Evolutionary conservation across 2,888 invertebrate species (phyloP).

Genomic region (Elysia crispata): DNA sequence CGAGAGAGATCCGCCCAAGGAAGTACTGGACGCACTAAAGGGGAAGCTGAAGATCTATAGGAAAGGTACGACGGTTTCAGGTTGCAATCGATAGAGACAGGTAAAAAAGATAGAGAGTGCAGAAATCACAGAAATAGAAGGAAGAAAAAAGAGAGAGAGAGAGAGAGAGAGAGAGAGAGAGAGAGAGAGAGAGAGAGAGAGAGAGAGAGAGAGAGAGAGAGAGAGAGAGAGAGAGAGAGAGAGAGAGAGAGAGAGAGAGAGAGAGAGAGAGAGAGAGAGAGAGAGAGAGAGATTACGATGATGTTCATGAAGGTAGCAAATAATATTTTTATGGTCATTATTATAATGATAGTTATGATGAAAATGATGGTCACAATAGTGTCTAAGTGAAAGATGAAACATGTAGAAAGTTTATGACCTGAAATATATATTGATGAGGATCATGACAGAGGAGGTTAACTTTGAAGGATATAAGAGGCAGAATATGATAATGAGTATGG

Average conservation of each 20-base stretch:
- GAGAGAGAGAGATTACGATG: background rate
- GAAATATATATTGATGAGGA: too few relatives aligned
- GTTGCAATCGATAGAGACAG: background rate
- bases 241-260: too few relatives aligned
- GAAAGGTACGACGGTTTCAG: background rate
- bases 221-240: background rate
- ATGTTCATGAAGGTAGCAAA: too few relatives aligned
- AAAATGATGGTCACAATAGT: too few relatives aligned
- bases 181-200: slow-evolving; percentile 9
- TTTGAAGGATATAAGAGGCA: too few relatives aligned
- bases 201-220: background rate
- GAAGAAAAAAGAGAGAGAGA: slow-evolving; percentile 3
- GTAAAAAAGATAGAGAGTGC: background rate
- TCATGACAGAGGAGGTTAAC: too few relatives aligned
- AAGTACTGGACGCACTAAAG: background rate
- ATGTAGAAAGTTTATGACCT: too few relatives aligned
- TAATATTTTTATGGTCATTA: too few relatives aligned
- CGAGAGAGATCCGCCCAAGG: too few relatives aligned
- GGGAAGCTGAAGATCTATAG: background rate
- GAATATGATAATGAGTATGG: too few relatives aligned
- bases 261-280: background rate
- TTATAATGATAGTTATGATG: too few relatives aligned
- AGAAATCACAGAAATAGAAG: background rate
- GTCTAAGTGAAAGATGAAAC: too few relatives aligned
- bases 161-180: slow-evolving; percentile 1